Evolutionary conservation across 2,888 invertebrate genomes (phyloP).

Genomic region (Girardia tigrina): DNA sequence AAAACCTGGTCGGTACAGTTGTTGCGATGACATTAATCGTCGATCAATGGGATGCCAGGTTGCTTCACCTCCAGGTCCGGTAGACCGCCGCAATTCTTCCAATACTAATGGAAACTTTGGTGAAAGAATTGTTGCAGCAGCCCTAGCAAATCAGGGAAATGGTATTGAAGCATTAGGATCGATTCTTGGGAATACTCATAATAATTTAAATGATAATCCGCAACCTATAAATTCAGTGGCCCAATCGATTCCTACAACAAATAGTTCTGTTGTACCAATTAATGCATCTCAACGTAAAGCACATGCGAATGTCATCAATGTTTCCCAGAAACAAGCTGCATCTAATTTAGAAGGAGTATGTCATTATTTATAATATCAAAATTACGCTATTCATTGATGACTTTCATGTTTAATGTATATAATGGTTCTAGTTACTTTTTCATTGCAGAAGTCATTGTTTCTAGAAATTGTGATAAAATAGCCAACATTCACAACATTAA

Average conservation of each 20-base stretch:
- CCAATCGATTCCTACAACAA: constrained; percentile 11
- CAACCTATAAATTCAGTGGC: background rate
- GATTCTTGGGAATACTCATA: constrained; percentile 15
- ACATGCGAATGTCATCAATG: background rate
- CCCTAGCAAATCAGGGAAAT: constrained; percentile 7
- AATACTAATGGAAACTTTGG: background rate
- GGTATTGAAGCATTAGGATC: constrained; percentile 3
- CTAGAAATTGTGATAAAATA: too few relatives aligned
- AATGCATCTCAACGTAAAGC: background rate
- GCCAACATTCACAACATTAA: too few relatives aligned
- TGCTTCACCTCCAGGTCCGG: constrained; percentile 24
- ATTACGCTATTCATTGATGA: too few relatives aligned
- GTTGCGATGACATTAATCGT: constrained; percentile 37
- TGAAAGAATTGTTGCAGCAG: constrained; percentile 11
- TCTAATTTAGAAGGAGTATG: background rate
- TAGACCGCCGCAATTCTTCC: background rate
- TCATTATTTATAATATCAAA: too few relatives aligned
- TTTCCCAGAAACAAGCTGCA: background rate
- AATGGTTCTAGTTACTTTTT: too few relatives aligned
- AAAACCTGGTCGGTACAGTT: constrained; percentile 37
- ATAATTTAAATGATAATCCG: background rate
- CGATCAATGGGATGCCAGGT: constrained; percentile 36
- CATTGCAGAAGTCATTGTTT: too few relatives aligned
- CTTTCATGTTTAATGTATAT: too few relatives aligned
- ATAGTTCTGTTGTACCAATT: background rate